These are phyloP conservation scores for Dasysyrphus albostriatus DNA, from an alignment of 2,888 invertebrate species.

Conservation along the genomic window DNA sequence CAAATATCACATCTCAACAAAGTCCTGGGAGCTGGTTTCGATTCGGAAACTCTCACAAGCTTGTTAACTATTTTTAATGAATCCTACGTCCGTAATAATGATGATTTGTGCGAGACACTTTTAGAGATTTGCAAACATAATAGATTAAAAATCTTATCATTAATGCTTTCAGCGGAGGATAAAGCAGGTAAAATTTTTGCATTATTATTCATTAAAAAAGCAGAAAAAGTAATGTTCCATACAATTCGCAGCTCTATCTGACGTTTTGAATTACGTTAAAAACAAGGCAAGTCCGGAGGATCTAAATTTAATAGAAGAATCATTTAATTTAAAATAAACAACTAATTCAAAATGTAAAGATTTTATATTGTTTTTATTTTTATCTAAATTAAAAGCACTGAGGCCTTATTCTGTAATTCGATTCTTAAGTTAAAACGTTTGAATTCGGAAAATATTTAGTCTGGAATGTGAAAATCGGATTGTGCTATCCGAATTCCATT, in stretches of 20 bases:
- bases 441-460: too few relatives aligned
- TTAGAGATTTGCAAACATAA: constrained; percentile 81
- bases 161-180: constrained; percentile 81
- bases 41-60: constrained; percentile 81
- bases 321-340: constrained; percentile 62
- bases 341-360: neutral
- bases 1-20: constrained; percentile 79
- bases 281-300: constrained; percentile 73
- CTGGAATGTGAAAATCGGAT: too few relatives aligned
- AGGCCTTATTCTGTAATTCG: too few relatives aligned
- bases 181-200: constrained; percentile 78
- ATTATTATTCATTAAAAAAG: neutral
- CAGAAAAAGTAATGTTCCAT: neutral
- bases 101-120: constrained; percentile 78
- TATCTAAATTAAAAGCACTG: too few relatives aligned
- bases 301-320: constrained; percentile 47
- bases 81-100: constrained; percentile 79
- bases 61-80: constrained; percentile 80
- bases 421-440: too few relatives aligned
- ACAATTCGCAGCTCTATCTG: constrained; percentile 77
- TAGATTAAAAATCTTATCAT: constrained; percentile 80
- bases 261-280: constrained; percentile 78
- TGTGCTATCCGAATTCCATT: too few relatives aligned
- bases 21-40: constrained; percentile 82
- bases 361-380: neutral